Evolutionary conservation across 2,113 vertebrate genomes (phyloP), one percentile per base, ranked within the genome.

Genomic region (Mola mola): DNA sequence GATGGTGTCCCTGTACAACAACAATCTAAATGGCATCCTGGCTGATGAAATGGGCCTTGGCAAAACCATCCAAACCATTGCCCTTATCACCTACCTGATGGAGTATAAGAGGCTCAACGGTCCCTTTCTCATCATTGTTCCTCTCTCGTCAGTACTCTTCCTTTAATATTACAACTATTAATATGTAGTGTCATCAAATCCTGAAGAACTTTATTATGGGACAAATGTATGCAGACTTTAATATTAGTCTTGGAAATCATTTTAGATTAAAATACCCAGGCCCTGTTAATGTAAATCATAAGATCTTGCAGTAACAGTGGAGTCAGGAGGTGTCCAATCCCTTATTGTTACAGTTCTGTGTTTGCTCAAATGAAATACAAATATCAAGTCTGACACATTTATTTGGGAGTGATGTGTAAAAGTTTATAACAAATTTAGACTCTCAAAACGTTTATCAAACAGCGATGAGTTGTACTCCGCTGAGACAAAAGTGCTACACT

Each of bases 1-100:
- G 97, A 96, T 99, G 97, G 97, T 98, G 84, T 99, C 97, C 12
- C 86, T 98, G 34, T 99, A 98, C 87, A 98, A 99, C 90, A 98
- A 98, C 91, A 98, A 99, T 83, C 85, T 98, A 50, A 98, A 98
- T 38, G 96, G 97, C 65, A 98, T 98, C 90, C 90, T 99, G 84
- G 96, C 96, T 40, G 97, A 99, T 69, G 97, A 99, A 86, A 99
- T 99, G 97, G 97, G 97, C 10, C 91, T 98, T 0, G 96, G 96
- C 71, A 99, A 99, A 88, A 99, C 96, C 78, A 99, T 98, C 87
- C 97, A 99, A 82, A 99, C 97, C 74, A 98, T 99, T 65, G 97
- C 95, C 10, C 96, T 98, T 46, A 97, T 99, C 88, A 98, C 97
- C 40, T 99, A 99, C 69, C 91, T 99, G 88, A 99, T 98, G 96